Evolutionary conservation across 2,888 invertebrate genomes (phyloP), one percentile per base, ranked within the genome.

Genomic region (Rhagonycha lutea): DNA sequence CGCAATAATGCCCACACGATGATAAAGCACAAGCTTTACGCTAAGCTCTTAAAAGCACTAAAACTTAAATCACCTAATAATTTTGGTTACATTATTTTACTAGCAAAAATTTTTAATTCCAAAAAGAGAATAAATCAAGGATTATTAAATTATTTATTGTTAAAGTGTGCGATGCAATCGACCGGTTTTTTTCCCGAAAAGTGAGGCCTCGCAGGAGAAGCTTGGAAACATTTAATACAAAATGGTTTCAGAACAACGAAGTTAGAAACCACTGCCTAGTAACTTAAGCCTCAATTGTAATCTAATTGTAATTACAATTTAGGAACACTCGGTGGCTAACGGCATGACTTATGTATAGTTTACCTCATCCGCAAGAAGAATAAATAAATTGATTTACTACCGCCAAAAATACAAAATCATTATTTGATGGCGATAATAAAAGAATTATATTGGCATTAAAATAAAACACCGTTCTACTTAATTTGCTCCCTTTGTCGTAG

Each of bases 1-100:
- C 71, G 84, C 88, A 87, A 83, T 87, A 85, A 86, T 87, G 86
- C 83, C 84, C 86, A 86, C 86, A 84, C 86, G 86, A 86, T 69
- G 85, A 86, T 86, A 87, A 85, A 83, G 84, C 84, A 81, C 80
- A 82, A 83, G 82, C 83, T 71, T 74, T 63, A n/a, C 70, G 29
- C 47, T 18, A 70, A 77, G 60, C 32, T 69, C 28, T 18, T n/a
- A 68, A 32, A 68, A 68, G 24, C 18, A 28, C 68, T 18, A 32
- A 68, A 68, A 68, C 28, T 32, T 24, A 32, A 68, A 68, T 28
- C 18, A 68, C 63, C 63, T 24, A 65, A 65, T 65, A 65, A 65
- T 65, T 65, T 65, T n/a, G 14, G 47, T 47, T 47, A 47, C 47
- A 47, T 47, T 47, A 47, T 47, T 47, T 47, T 47, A n/a, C 47